Evolutionary conservation across 2,113 vertebrate genomes (phyloP).

Genomic region (Dipodomys spectabilis): DNA sequence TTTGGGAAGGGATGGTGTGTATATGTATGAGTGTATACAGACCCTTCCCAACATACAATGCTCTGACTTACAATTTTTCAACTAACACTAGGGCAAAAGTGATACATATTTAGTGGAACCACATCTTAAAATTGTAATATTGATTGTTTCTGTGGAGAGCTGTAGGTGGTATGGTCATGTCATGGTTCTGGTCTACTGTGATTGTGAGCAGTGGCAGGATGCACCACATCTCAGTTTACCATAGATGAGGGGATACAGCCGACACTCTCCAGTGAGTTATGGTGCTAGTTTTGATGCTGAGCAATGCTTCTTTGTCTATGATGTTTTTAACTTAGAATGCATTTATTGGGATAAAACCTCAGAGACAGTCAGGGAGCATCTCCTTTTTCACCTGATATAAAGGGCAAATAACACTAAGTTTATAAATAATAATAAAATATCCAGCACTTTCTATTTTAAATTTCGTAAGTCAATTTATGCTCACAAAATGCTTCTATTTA

Average conservation of each 20-base stretch:
- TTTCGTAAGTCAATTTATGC: background rate
- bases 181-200: background rate
- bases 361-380: background rate
- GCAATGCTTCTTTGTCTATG: no score
- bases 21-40: background rate
- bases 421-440: conserved; percentile 11
- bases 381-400: background rate
- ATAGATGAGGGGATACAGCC: background rate
- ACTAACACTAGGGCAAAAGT: background rate
- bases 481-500: background rate
- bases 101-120: background rate
- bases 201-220: background rate
- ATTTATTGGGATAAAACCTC: background rate
- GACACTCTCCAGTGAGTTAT: background rate
- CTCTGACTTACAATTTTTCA: background rate
- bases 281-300: background rate
- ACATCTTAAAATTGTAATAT: background rate
- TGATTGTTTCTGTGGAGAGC: background rate
- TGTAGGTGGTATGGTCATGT: no score
- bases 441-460: background rate
- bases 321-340: background rate
- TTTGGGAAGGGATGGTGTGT: background rate
- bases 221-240: background rate
- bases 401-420: background rate
- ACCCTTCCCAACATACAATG: background rate